Evolutionary conservation across 2,797 vertebrate species (phyloP).

Genomic region (Cirrhinus molitorella): DNA sequence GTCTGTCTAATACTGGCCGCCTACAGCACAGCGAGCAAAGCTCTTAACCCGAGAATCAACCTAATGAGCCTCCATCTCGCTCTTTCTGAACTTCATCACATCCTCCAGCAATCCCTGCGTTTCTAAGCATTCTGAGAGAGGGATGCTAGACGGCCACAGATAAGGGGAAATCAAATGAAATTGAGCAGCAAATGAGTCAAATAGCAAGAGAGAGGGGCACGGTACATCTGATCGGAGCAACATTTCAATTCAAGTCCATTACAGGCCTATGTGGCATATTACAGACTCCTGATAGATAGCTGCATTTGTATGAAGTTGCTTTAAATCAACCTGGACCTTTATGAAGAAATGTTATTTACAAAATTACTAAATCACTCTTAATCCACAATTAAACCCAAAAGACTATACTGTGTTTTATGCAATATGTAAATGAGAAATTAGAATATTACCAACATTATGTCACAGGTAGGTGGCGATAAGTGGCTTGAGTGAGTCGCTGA

Average conservation of each 20-base stretch:
- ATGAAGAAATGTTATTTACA: neutral
- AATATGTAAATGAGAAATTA: neutral
- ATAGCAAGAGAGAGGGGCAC: neutral
- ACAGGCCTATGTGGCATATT: neutral
- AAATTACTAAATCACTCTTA: neutral
- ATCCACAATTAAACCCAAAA: neutral
- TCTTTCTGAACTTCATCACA: constrained; percentile 33
- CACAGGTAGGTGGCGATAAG: neutral
- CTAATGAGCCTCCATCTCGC: constrained; percentile 53
- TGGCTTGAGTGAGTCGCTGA: neutral
- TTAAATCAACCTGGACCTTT: neutral
- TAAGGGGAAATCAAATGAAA: constrained; percentile 9
- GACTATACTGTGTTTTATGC: neutral
- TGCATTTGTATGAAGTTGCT: neutral
- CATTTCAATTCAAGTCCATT: constrained; percentile 5
- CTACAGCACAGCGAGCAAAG: constrained; percentile 52
- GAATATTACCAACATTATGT: neutral
- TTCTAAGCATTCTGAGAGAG: neutral
- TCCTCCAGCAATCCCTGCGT: constrained; percentile 10
- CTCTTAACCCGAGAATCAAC: constrained; percentile 57
- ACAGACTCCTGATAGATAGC: neutral
- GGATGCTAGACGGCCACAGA: neutral
- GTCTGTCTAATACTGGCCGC: constrained; percentile 55
- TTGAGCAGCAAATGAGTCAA: neutral
- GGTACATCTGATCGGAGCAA: neutral